phyloP scores from a whole-genome alignment of 2,888 invertebrate genomes.

The Chelonus formosanus region DNA sequence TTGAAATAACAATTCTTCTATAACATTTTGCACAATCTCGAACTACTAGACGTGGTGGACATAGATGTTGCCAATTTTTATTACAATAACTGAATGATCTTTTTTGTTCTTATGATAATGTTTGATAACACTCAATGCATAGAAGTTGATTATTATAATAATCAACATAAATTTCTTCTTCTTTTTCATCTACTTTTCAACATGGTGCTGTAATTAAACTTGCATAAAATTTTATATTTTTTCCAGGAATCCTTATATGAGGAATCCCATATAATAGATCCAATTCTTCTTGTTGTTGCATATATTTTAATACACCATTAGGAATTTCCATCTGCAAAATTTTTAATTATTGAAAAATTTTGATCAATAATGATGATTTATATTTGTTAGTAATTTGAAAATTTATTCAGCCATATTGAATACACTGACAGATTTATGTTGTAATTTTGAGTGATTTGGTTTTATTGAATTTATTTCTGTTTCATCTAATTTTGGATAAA shows the following conservation, averaged over 20 bases:
- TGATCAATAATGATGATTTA: too few relatives aligned
- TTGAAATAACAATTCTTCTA: neutral
- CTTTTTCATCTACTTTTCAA: neutral
- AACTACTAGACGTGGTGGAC: neutral
- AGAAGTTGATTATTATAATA: neutral
- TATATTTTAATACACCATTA: neutral
- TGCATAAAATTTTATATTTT: constrained; percentile 12
- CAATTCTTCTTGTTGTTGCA: constrained; percentile 1
- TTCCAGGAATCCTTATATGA: constrained; percentile 8
- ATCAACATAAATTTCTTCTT: too few relatives aligned
- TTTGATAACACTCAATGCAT: neutral
- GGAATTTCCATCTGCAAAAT: constrained; percentile 8
- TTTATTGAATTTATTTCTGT: too few relatives aligned
- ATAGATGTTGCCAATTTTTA: too few relatives aligned
- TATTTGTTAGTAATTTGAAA: too few relatives aligned
- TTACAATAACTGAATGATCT: too few relatives aligned
- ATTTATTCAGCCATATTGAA: too few relatives aligned
- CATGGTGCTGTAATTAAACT: constrained; percentile 1
- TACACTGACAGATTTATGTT: too few relatives aligned
- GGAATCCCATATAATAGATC: constrained; percentile 14
- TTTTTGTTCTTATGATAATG: too few relatives aligned
- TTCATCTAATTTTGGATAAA: too few relatives aligned
- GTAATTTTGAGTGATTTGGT: too few relatives aligned
- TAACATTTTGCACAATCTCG: neutral
- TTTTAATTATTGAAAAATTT: too few relatives aligned